Evolutionary conservation across 1,140 invertebrate genomes (phyloP), one percentile per base, ranked within the genome.

Genomic region (Euura saliciscinereae): DNA sequence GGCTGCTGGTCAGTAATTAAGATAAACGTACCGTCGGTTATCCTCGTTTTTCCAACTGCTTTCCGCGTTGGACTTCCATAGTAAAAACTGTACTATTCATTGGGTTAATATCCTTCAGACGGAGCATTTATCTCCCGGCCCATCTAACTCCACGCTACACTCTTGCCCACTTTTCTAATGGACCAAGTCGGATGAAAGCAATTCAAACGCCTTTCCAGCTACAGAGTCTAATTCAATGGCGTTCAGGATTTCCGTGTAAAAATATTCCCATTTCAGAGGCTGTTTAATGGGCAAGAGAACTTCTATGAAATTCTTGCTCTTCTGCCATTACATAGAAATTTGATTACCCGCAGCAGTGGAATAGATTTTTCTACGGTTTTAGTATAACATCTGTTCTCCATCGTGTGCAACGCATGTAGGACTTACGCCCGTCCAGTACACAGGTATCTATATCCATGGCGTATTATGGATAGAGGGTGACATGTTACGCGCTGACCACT

Each of bases 401-500:
- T 28, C 28, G 28, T 28, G 28, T 28, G 28, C 28, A 28, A 28
- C 28, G 28, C 43, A 42, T 28, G 7, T 5, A 28, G 11, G 3
- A 28, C 11, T 8, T 67, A 44, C 28, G 66, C 43, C 43, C 4
- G 10, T 42, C 28, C 72, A 72, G 74, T 76, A 72, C 73, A 65
- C 75, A 72, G 73, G 74, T 74, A 70, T 74, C 72, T 74, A 76
- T 74, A 1, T 28, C 28, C 28, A 28, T 28, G 28, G 70, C 72
- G 73, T 76, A 74, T 46, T 72, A 73, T 66, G 65, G 28, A 67
- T 68, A 70, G 70, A 51, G 75, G 43, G 70, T 69, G 75, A 59
- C 45, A 66, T 70, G 66, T 68, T 72, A 72, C 71, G 74, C 66
- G 51, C 71, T 71, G 73, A 71, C 73, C 73, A 72, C 73, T 76